Base-by-base conservation (phyloP, 2,888 invertebrate genomes). In the Tenthredo mesomela region DNA sequence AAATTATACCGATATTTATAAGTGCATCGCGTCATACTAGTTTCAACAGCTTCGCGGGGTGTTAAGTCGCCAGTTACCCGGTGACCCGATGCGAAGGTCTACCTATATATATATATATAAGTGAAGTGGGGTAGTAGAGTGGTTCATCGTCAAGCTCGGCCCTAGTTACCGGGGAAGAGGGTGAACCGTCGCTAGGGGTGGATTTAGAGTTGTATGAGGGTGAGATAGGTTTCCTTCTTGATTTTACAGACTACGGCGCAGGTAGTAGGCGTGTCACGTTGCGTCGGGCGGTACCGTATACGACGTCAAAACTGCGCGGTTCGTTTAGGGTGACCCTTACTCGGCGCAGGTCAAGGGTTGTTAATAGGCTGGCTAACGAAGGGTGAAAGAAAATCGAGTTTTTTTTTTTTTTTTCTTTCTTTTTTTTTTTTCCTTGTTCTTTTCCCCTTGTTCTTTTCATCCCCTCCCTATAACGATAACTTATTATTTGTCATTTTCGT, bases 251-350 rank as follows among this genome's bases (percentile, higher is more conserved):
- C 75, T n/a, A 61, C 78, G 40, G 92, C 91, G 91, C 92, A 91
- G 92, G 92, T 93, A 91, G 92, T 93, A 91, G 93, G 93, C 93
- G 93, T 93, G 92, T 91, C 78, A 54, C 93, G 90, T 91, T 90
- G 93, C 93, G 90, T 91, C 90, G 93, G 93, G 93, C 92, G 93
- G 92, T 87, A 91, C 92, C 92, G 15, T 12, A 92, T 12, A 92
- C 25, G 18, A 29, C 75, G 29, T 21, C 12, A 37, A 37, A 37
- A 40, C 58, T 58, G 33, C 37, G 78, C 78, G 58, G 58, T 37
- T 29, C 33, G 61, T 61, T 58, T 37, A 58, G 78, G 58, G 37
- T 61, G 58, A 80, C 58, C 61, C 78, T 58, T 61, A 61, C 33
- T 1, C 18, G 58, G 78, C 78, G 78, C 78, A 80, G 78, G 78